Evolutionary conservation across 2,113 vertebrate genomes (phyloP), one percentile per base, ranked within the genome.

Genomic region (Hydropotes inermis): DNA sequence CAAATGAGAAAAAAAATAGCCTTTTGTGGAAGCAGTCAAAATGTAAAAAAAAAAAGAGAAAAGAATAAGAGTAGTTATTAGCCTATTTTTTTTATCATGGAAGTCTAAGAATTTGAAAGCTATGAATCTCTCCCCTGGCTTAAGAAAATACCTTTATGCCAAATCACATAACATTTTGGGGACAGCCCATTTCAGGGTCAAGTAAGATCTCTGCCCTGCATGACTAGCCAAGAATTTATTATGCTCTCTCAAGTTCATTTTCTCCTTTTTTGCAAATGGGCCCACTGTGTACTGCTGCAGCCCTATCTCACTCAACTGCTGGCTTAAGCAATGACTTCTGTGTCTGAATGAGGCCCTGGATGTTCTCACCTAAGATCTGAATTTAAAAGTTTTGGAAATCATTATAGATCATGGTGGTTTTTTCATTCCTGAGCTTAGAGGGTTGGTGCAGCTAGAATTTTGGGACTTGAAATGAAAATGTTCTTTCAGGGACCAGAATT

Each of bases 11-110:
- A 87, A 96, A 85, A 95, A 87, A 89, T 36, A 96, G 64, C 78
- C 94, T 98, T 98, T 96, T 96, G 93, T 97, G 60, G 94, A 97
- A 97, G 36, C 88, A 83, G 43, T 91, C 74, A 94, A 96, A 96
- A 70, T 52, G 15, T 58, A 13, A 25, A 81, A 64, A 21, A 16
- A 64, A 54, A 14, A 21, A 43, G 21, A 60, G 83, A 21, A 43
- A 28, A 61, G 89, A 64, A 27, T 15, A 67, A 57, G 36, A 55
- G 84, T 76, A 47, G 16, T 87, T 91, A 67, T 93, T 78, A 89
- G 67, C 36, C 91, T 98, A 45, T 87, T 89, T 96, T 96, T 39
- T 83, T 60, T 81, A 91, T 86, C 33, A 10, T 89, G 60, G 43
- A 86, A 81, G 67, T 90, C 87, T 79, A 93, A 91, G 91, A 93